A percentile compares a stretch with the other conserved stretches of the same genome.
These are phyloP conservation scores for Branchipolynoe longqiensis DNA, from an alignment of 2,888 invertebrate genomes.

Conservation along the genomic window DNA sequence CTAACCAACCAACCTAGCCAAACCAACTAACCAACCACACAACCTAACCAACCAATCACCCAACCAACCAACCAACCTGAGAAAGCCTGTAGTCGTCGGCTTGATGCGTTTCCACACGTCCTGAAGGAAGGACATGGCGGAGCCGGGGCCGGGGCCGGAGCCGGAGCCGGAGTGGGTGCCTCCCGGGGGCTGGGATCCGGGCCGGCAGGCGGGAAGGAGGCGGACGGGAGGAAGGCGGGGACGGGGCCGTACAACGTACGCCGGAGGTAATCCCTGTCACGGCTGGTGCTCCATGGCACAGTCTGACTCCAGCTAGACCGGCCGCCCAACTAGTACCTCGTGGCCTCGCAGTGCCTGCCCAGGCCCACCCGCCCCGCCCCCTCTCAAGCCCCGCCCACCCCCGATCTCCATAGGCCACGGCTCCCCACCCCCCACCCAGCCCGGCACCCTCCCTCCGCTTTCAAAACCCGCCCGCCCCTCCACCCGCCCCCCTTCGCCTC, in stretches of 20 bases:
- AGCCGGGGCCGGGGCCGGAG: not conserved
- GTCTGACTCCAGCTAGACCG: constrained; percentile 25
- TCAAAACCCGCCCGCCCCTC: not conserved
- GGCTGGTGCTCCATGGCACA: not conserved
- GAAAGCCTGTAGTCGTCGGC: constrained; percentile 35
- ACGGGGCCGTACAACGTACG: not conserved
- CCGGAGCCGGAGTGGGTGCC: not conserved
- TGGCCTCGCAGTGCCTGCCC: not conserved
- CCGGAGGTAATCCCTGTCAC: constrained; percentile 5
- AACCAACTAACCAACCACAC: no score
- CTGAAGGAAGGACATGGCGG: constrained; percentile 43
- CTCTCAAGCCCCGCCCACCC: no score
- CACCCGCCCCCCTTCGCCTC: not conserved
- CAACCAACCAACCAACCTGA: constrained; percentile 51
- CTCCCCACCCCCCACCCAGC: not conserved
- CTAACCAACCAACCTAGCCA: no score
- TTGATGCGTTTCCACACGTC: constrained; percentile 34
- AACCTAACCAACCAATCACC: no score
- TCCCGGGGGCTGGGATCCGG: not conserved
- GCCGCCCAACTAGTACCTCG: not conserved
- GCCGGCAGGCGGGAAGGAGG: not conserved
- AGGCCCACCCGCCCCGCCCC: not conserved
- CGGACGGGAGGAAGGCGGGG: not conserved
- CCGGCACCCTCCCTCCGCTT: not conserved
- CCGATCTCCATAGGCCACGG: not conserved